Conservation (phyloP, 2,888 invertebrate genomes). For the Lasius platythorax region DNA sequence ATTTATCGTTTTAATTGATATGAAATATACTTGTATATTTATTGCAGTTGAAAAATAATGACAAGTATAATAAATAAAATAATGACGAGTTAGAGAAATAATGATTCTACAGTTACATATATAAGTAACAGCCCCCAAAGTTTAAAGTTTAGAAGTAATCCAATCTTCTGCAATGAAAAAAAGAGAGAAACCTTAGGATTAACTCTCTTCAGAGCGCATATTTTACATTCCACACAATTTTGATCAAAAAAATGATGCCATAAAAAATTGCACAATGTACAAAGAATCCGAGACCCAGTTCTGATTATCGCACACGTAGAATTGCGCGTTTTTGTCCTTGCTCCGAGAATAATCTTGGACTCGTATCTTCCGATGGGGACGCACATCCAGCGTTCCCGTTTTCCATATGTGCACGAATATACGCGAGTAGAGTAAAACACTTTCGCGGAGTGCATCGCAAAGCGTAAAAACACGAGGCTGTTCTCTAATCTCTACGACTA, state of each 20-base stretch:
- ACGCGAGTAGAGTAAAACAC: not conserved
- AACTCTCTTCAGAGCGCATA: not conserved
- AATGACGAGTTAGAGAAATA: not conserved
- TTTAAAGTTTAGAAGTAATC: slow-evolving; percentile 4
- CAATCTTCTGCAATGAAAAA: not conserved
- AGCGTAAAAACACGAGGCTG: slow-evolving; percentile 9
- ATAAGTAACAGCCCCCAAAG: not conserved
- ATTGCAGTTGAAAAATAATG: not conserved
- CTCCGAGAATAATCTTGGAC: slow-evolving; percentile 12
- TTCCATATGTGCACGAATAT: slow-evolving; percentile 4
- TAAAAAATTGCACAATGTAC: not conserved
- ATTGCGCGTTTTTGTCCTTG: not conserved
- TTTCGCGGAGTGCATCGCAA: slow-evolving; percentile 7
- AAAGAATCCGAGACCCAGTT: not conserved
- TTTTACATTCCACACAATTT: not conserved
- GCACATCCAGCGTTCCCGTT: not conserved
- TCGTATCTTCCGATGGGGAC: slow-evolving; percentile 11
- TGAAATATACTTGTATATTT: not conserved
- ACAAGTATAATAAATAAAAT: not conserved
- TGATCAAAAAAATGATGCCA: not conserved
- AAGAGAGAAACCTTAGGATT: not conserved
- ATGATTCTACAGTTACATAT: not conserved
- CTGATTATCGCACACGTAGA: not conserved
- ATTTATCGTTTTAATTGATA: slow-evolving; percentile 21
- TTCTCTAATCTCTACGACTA: slow-evolving; percentile 35